Evolutionary conservation across 2,888 invertebrate species (phyloP), one percentile per base, ranked within the genome.

Genomic region (Xanthia icteritia): DNA sequence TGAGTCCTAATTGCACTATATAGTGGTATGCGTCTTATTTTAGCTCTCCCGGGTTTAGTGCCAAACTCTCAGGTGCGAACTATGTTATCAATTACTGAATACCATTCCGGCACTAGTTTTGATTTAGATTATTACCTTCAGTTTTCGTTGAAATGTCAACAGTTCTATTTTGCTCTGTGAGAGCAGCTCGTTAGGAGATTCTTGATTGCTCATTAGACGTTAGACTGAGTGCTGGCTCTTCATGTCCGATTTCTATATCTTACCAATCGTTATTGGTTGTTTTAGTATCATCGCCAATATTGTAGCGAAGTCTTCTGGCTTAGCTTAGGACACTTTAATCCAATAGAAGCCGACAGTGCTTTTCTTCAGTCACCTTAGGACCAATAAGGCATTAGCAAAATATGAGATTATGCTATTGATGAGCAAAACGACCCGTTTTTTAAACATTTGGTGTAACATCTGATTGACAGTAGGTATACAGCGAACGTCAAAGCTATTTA

Each of bases 41-140:
- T 89, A 91, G 86, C 72, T 77, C 78, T 79, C 23, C 70, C 86
- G 91, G 90, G 91, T 90, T 79, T 79, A 60, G 76, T 94, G 95
- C 95, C 95, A 95, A 93, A 86, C 86, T 83, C 88, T 91, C 95
- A 95, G 95, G 95, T 95, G 95, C 86, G 91, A 94, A 92, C 81
- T 85, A 83, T 87, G 87, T 91, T 92, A 91, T 91, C 92, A 92
- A 91, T 91, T 92, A 89, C 90, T 71, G 83, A 89, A 91, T 93
- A 87, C 91, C 89, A 91, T 92, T 91, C 92, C 91, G 90, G 91
- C 90, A 89, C 72, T 77, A 90, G 89, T 90, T 90, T 90, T 87
- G 86, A 87, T 86, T 88, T 88, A 83, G 77, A 74, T 77, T 83
- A 86, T 85, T 83, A 86, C 88, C 76, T 83, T 82, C 82, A 84